phyloP scores from a whole-genome alignment of 2,113 vertebrate species.

The Platichthys flesus region DNA sequence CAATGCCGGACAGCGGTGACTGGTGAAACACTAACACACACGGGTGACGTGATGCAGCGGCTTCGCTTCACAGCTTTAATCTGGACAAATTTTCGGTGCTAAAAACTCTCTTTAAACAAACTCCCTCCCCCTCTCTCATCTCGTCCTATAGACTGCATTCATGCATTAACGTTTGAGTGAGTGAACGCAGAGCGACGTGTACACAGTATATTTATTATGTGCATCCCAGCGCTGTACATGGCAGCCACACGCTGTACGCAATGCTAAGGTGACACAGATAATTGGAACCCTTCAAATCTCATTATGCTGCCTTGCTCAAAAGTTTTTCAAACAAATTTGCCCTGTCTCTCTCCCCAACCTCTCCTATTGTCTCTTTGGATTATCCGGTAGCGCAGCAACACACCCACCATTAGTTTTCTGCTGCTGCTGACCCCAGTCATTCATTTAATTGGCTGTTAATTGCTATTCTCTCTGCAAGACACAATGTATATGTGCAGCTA shows the following conservation, averaged over 20 bases:
- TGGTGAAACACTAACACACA: conserved; percentile 22
- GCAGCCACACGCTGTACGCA: conserved; percentile 18
- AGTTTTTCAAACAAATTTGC: conserved; percentile 24
- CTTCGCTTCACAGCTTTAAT: not conserved
- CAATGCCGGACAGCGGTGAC: conserved; percentile 44
- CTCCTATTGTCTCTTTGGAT: conserved; percentile 71
- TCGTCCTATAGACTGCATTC: not conserved
- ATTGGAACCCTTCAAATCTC: conserved; percentile 62
- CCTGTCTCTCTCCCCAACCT: conserved; percentile 40
- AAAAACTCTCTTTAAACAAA: conserved; percentile 9
- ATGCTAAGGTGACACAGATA: conserved; percentile 59
- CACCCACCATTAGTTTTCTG: conserved; percentile 77
- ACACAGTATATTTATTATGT: conserved; percentile 24
- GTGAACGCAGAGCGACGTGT: not conserved
- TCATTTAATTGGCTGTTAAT: conserved; percentile 86
- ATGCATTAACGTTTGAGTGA: not conserved
- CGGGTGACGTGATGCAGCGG: not conserved
- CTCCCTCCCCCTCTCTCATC: not conserved
- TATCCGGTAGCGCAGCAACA: conserved; percentile 71
- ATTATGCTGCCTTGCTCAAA: conserved; percentile 68
- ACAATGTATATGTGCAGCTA: conserved; percentile 81
- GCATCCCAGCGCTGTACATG: conserved; percentile 25
- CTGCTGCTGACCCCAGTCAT: conserved; percentile 82
- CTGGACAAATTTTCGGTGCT: not conserved
- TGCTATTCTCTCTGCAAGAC: conserved; percentile 80